Conservation (phyloP, 2,113 vertebrate species). For the Daboia siamensis region DNA sequence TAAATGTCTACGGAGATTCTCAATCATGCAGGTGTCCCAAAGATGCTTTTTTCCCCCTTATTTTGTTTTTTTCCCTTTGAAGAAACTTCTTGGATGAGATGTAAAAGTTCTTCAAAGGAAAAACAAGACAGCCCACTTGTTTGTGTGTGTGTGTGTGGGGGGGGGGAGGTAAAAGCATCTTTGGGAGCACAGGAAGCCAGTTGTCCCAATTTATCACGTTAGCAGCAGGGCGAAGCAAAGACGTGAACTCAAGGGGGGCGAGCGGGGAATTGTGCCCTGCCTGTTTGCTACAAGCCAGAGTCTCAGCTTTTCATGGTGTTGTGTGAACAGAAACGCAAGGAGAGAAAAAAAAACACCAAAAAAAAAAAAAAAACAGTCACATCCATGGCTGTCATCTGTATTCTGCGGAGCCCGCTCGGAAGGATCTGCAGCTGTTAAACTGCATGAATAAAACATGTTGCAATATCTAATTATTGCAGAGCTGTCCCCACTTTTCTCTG, state of each 20-base stretch:
- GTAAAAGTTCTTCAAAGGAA: too few relatives aligned
- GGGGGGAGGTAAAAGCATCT: too few relatives aligned
- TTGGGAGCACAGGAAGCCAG: not conserved
- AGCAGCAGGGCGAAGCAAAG: not conserved
- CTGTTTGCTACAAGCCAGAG: not conserved
- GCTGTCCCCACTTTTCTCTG: not conserved
- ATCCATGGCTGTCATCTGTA: not conserved
- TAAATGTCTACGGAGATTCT: too few relatives aligned
- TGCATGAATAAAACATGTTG: slow-evolving; percentile 9
- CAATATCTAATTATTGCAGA: not conserved
- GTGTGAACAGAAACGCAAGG: not conserved
- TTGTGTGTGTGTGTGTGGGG: too few relatives aligned
- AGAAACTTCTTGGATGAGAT: too few relatives aligned
- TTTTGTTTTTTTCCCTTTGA: too few relatives aligned
- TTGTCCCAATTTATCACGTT: too few relatives aligned
- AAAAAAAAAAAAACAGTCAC: not conserved
- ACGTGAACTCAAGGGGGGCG: not conserved
- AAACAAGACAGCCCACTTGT: too few relatives aligned
- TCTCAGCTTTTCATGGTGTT: not conserved
- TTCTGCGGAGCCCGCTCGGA: not conserved
- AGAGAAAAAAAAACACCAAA: too few relatives aligned
- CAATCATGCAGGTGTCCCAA: too few relatives aligned
- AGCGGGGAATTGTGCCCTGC: not conserved
- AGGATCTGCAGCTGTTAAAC: not conserved
- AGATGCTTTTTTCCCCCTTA: too few relatives aligned